phyloP scores from a whole-genome alignment of 2,113 vertebrate species.

The Polypterus bichir region DNA sequence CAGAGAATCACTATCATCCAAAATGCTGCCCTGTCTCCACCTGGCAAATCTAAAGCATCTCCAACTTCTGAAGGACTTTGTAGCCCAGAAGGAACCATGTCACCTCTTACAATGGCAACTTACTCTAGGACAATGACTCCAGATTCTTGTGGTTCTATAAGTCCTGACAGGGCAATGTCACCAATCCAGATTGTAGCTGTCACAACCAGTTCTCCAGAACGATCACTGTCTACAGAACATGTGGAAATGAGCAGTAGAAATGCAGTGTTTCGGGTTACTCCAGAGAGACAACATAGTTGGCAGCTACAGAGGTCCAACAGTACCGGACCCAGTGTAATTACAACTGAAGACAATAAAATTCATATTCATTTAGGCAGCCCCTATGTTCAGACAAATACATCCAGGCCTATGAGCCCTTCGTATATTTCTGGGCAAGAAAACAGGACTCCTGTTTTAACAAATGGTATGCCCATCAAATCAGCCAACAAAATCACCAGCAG shows the following conservation, averaged over 20 bases:
- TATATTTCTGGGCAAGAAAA: slow-evolving; percentile 58
- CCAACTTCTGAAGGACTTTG: slow-evolving; percentile 44
- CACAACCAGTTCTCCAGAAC: slow-evolving; percentile 63
- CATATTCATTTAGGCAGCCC: slow-evolving; percentile 91
- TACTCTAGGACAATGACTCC: slow-evolving; percentile 71
- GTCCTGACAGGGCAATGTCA: slow-evolving; percentile 79
- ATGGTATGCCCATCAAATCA: slow-evolving; percentile 63
- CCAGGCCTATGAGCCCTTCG: slow-evolving; percentile 54
- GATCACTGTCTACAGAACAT: slow-evolving; percentile 56
- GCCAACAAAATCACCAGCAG: slow-evolving; percentile 93
- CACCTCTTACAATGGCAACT: slow-evolving; percentile 66
- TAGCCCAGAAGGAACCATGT: slow-evolving; percentile 61
- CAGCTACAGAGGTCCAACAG: slow-evolving; percentile 87
- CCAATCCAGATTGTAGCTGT: slow-evolving; percentile 77
- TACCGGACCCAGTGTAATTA: slow-evolving; percentile 81
- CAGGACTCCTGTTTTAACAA: slow-evolving; percentile 65
- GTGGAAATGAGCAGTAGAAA: slow-evolving; percentile 71
- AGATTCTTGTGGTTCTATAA: slow-evolving; percentile 72
- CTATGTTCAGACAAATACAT: slow-evolving; percentile 64
- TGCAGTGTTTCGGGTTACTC: slow-evolving; percentile 73
- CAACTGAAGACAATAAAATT: slow-evolving; percentile 98
- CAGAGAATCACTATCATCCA: slow-evolving; percentile 92
- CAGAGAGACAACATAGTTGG: slow-evolving; percentile 76
- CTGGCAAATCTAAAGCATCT: slow-evolving; percentile 59
- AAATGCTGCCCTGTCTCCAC: slow-evolving; percentile 65